A percentile compares a stretch with the other conserved stretches of the same genome.
Conservation (phyloP, 1,140 invertebrate species). For the Tetramorium alpestre region DNA sequence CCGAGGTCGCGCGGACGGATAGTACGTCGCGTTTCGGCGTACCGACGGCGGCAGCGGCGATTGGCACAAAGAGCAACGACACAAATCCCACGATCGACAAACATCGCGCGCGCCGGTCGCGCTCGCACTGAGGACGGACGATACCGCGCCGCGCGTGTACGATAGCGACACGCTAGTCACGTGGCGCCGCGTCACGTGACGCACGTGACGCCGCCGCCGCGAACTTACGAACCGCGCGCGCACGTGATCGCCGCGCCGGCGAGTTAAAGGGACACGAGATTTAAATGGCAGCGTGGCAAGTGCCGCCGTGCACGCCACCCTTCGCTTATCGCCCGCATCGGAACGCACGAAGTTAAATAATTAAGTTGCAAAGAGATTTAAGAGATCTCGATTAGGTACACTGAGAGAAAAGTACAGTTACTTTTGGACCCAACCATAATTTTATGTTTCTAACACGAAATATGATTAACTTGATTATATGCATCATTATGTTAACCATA, state of each 20-base stretch:
- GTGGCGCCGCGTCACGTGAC: conserved; percentile 50
- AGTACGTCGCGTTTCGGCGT: conserved; percentile 35
- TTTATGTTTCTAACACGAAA: no score
- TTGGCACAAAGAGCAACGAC: background rate
- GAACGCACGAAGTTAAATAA: background rate
- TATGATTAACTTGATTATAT: no score
- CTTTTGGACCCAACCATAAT: no score
- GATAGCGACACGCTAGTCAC: conserved; percentile 33
- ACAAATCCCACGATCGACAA: background rate
- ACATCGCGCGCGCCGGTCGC: conserved; percentile 47
- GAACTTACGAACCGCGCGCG: conserved; percentile 36
- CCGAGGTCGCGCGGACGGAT: conserved; percentile 39
- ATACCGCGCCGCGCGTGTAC: background rate
- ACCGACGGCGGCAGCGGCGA: background rate
- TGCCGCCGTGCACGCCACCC: background rate
- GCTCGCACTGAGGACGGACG: conserved; percentile 45
- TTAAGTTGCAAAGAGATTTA: background rate
- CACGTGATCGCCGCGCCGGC: conserved; percentile 52
- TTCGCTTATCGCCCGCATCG: background rate
- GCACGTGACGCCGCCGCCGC: conserved; percentile 18
- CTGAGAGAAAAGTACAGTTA: no score
- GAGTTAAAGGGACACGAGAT: conserved; percentile 27
- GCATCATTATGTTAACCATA: no score
- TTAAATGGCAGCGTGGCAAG: background rate
- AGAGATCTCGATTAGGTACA: background rate